phyloP scores from a whole-genome alignment of 1,140 invertebrate genomes.

The Aplysia californica region DNA sequence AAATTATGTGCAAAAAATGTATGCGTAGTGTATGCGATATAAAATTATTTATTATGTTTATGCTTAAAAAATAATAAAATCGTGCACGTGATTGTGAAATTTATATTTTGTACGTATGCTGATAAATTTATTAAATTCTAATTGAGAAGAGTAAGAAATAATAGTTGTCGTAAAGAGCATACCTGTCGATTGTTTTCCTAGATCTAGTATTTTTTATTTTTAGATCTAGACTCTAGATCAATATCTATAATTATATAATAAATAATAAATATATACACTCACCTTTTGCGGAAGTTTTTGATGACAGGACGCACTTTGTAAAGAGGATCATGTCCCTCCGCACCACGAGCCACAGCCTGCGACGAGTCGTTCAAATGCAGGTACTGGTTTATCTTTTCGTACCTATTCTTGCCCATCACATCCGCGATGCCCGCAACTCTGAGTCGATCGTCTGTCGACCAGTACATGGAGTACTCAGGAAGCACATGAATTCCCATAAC shows the following conservation, averaged over 20 bases:
- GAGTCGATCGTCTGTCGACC: slow-evolving; percentile 28
- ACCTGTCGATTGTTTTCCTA: too few relatives aligned
- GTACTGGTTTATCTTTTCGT: slow-evolving; percentile 39
- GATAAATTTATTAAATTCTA: too few relatives aligned
- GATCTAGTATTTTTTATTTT: slow-evolving; percentile 8
- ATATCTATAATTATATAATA: background rate
- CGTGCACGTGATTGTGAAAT: too few relatives aligned
- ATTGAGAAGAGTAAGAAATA: too few relatives aligned
- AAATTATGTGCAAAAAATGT: too few relatives aligned
- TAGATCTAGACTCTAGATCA: background rate
- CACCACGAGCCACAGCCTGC: slow-evolving; percentile 1
- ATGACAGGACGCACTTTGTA: slow-evolving; percentile 38
- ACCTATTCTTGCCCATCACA: slow-evolving; percentile 28
- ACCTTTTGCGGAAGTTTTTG: slow-evolving; percentile 14
- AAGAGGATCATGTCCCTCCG: slow-evolving; percentile 29
- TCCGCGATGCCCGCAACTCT: slow-evolving; percentile 19
- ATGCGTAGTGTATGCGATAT: too few relatives aligned
- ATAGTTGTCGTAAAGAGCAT: too few relatives aligned
- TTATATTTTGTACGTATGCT: too few relatives aligned
- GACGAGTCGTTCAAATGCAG: slow-evolving; percentile 32
- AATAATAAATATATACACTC: background rate
- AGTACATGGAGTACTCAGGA: slow-evolving; percentile 19
- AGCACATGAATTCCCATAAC: slow-evolving; percentile 23
- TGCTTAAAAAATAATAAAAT: too few relatives aligned
- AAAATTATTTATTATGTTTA: too few relatives aligned